Base-by-base conservation (phyloP, 37 sponge, comb jelly and placozoan species). In the Hexactinellida sp. region DNA sequence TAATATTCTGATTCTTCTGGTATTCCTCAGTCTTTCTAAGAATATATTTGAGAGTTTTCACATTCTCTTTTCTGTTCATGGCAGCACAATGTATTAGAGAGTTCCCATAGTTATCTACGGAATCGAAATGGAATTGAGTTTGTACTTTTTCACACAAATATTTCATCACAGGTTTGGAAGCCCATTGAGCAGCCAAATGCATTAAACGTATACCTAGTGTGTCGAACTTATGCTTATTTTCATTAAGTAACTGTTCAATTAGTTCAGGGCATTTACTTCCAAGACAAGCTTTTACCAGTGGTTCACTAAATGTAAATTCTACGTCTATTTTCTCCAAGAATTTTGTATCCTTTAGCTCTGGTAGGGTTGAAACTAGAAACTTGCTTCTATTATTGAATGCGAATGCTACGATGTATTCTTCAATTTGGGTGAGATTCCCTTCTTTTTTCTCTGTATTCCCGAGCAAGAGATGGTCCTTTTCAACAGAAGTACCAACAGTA, bases 41-140 rank as follows among this genome's bases (percentile, higher is more conserved):
- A 3, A 63, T 3, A 63, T 63, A 63, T 28, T 63, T 28, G 21
- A 63, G 76, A 63, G 76, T 63, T 63, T 23, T 63, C 3, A 63
- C 5, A 63, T 63, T 63, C 13, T 10, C 28, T 25, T 21, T 28
- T 10, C 19, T 63, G 76, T 63, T 63, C 34, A 21, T 63, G 5
- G 76, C 76, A 32, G 76, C 76, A 63, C 30, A 63, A 63, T 63
- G 76, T 63, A 63, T 63, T 63, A 63, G 30, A 63, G 76, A 21
- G 13, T 63, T 63, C 34, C 76, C 76, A 63, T 10, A 63, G 76
- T 23, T 63, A n/a, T 63, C 76, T 32, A 25, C 28, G 3, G 76
- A 32, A 5, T 63, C 76, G 13, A 21, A 63, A 7, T 63, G 19
- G 13, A 63, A 63, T 3, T 63, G 19, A 63, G 76, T 3, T n/a